Percentiles rank a stretch among this genome's conserved stretches.
These are phyloP conservation scores for Sciurus niger DNA, from an alignment of 2,113 vertebrate species.

Conservation along the genomic window DNA sequence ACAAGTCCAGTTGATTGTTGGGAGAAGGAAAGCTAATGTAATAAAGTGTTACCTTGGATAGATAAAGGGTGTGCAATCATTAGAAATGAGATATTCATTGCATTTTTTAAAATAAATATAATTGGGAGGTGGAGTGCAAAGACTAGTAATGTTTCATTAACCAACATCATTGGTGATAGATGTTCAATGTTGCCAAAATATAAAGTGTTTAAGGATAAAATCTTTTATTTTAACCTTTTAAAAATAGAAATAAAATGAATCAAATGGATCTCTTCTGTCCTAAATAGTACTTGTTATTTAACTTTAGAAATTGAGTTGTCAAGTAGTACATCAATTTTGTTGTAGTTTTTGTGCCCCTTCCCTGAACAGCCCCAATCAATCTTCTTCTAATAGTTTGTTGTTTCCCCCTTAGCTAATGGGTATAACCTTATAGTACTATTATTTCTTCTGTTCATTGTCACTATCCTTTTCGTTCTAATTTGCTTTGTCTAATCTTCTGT, in stretches of 20 bases:
- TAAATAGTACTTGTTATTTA: conserved; percentile 37
- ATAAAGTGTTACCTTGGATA: conserved; percentile 40
- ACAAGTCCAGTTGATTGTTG: not conserved
- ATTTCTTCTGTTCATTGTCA: not conserved
- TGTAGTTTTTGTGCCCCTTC: conserved; percentile 49
- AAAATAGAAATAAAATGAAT: conserved; percentile 45
- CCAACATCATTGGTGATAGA: not conserved
- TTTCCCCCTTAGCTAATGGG: not conserved
- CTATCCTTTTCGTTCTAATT: conserved; percentile 11
- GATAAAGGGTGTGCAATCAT: not conserved
- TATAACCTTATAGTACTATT: not conserved
- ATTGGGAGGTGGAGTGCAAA: not conserved
- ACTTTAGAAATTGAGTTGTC: conserved; percentile 26
- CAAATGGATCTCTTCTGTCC: not conserved
- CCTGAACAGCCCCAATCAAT: not conserved
- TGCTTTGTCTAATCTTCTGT: conserved; percentile 13
- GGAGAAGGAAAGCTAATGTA: not conserved
- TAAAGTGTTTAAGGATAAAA: conserved; percentile 38
- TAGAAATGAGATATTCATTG: conserved; percentile 52
- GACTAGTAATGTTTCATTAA: conserved; percentile 10
- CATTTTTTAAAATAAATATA: conserved; percentile 40
- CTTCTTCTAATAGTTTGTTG: conserved; percentile 5
- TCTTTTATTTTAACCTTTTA: conserved; percentile 49
- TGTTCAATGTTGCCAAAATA: conserved; percentile 19
- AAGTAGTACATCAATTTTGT: not conserved